Conservation (phyloP, 2,888 invertebrate genomes). For the Drosophila seclusa region DNA sequence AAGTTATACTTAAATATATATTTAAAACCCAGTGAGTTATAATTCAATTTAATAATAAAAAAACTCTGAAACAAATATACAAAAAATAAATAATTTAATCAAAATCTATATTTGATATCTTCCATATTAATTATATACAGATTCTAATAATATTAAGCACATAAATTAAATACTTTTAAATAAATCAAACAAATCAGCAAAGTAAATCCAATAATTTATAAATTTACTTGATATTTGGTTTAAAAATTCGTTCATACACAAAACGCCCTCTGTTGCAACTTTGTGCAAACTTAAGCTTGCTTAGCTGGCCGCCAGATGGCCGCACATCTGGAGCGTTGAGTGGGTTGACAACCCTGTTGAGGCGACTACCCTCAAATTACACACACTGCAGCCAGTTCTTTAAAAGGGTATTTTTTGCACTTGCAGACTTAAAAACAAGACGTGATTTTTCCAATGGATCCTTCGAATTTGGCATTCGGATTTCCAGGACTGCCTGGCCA, state of each 20-base stretch:
- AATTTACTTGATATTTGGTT: neutral
- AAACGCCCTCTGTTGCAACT: constrained; percentile 41
- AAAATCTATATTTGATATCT: neutral
- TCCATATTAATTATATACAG: neutral
- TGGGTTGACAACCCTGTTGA: constrained; percentile 35
- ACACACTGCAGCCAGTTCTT: constrained; percentile 20
- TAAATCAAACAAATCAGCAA: neutral
- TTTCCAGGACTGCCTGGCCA: constrained; percentile 83
- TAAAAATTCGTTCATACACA: neutral
- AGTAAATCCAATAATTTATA: neutral
- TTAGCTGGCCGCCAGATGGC: constrained; percentile 39
- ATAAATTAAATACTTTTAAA: neutral
- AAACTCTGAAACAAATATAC: neutral
- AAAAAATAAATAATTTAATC: neutral
- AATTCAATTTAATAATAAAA: neutral
- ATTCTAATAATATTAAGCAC: neutral
- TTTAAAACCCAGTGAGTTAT: neutral
- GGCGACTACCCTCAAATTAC: constrained; percentile 43
- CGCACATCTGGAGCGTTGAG: neutral
- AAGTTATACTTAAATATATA: rapidly evolving
- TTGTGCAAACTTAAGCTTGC: neutral
- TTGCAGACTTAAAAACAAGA: constrained; percentile 21
- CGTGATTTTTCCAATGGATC: constrained; percentile 76
- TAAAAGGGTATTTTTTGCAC: constrained; percentile 20
- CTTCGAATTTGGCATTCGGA: constrained; percentile 83